Conservation (phyloP, 1,140 invertebrate species). For the Lucilia sericata region DNA sequence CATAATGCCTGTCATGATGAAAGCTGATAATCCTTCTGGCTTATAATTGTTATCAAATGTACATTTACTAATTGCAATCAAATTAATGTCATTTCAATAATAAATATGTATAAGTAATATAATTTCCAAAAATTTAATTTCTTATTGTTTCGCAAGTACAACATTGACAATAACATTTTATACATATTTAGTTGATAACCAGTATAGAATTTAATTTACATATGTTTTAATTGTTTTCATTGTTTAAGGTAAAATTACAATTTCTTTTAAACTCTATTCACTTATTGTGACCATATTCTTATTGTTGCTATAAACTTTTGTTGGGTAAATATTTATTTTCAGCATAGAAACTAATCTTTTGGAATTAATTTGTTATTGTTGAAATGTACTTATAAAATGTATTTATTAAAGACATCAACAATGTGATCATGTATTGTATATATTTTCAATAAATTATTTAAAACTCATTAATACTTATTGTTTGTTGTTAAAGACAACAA, state of each 20-base stretch:
- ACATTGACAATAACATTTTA: too few relatives aligned
- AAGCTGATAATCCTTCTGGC: neutral
- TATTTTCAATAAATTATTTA: slow-evolving; percentile 30
- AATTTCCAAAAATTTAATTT: too few relatives aligned
- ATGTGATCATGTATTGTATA: neutral
- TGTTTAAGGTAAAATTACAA: neutral
- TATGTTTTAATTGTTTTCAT: neutral
- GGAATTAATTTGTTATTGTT: neutral
- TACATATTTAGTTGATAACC: neutral
- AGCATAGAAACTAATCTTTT: neutral
- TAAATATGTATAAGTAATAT: too few relatives aligned
- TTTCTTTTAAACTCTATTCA: neutral
- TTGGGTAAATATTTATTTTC: neutral
- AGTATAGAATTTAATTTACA: neutral
- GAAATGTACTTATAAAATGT: neutral
- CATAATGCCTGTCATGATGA: neutral
- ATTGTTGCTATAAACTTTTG: neutral
- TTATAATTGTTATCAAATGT: neutral
- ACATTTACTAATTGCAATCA: neutral
- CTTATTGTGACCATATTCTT: neutral
- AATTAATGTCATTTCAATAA: too few relatives aligned
- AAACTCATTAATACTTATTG: slow-evolving; percentile 38
- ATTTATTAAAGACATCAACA: neutral
- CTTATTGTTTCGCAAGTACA: too few relatives aligned
- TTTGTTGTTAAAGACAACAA: neutral